Base-by-base conservation (phyloP, 1,140 invertebrate genomes). In the Drosophila parabipectinata region DNA sequence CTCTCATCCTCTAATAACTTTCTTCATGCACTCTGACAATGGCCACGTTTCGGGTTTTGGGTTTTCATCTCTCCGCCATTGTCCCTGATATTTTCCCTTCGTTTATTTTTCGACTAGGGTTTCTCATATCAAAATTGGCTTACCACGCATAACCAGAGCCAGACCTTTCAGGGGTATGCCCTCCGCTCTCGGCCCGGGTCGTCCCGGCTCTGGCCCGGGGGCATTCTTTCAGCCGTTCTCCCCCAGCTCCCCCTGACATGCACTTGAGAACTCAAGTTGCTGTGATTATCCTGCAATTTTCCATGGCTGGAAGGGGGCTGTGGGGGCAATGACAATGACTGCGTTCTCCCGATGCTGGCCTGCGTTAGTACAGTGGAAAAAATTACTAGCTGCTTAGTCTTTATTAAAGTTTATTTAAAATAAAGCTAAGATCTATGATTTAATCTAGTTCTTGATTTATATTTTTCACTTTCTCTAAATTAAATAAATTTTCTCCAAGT, bases 251-350 rank as follows among this genome's bases (percentile, higher is more conserved):
- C 32, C 18, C 15, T 56, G 64, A 54, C 60, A 47, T 77, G 69
- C 79, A 88, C 83, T 88, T 88, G 76, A 88, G 64, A 76, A 87
- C 76, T 88, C 83, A 88, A 88, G 83, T 88, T 83, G 79, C 83
- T 79, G 76, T 88, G 83, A 88, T 88, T 88, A 88, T 88, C 83
- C 76, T 88, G 83, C 83, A 88, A 88, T 88, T 88, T 77, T 64
- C 60, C 59, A 63, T 60, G 63, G 50, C 68, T 63, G 52, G 48
- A 34, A 39, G 24, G 51, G 50, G 28, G 15, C 4, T 21, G 1
- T 50, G 44, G 66, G 51, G 72, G 52, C 53, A 24, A 72, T 83
- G 76, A 87, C 83, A 87, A 88, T 77, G 68, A 80, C 71, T 63
- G 58, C 56, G 32, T 41, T 12, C 48, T 61, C 26, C 26, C 26